A percentile compares a stretch with the other conserved stretches of the same genome.
Conservation (phyloP, 2,888 invertebrate genomes). For the Drosophila vallismaia region DNA sequence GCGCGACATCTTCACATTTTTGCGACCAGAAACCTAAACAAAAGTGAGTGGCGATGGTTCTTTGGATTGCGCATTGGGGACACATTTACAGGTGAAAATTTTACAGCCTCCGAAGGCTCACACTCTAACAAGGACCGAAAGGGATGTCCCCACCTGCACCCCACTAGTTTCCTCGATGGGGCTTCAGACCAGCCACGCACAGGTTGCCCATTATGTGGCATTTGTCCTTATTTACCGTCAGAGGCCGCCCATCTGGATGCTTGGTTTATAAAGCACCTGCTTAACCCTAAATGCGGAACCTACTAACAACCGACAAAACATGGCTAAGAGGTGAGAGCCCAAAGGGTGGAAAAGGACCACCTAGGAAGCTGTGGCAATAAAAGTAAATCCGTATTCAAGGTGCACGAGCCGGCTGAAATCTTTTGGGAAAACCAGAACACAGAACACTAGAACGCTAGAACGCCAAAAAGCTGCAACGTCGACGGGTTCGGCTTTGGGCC, state of each 20-base stretch:
- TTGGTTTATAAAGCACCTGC: slow-evolving; percentile 75
- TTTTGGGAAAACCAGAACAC: slow-evolving; percentile 46
- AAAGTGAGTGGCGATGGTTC: slow-evolving; percentile 58
- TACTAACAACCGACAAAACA: slow-evolving; percentile 13
- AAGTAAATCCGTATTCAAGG: slow-evolving; percentile 75
- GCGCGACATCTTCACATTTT: slow-evolving; percentile 22
- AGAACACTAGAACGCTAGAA: background rate
- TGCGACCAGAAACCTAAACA: slow-evolving; percentile 14
- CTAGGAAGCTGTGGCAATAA: slow-evolving; percentile 63
- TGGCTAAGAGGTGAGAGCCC: no score
- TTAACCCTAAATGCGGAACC: slow-evolving; percentile 70
- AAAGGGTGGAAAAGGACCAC: background rate
- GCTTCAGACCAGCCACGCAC: slow-evolving; percentile 38
- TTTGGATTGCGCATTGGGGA: slow-evolving; percentile 73
- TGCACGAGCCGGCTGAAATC: slow-evolving; percentile 46
- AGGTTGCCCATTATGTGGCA: slow-evolving; percentile 46
- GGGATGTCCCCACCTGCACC: background rate
- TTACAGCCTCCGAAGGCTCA: slow-evolving; percentile 43
- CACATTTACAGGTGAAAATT: slow-evolving; percentile 75
- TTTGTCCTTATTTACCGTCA: slow-evolving; percentile 68
- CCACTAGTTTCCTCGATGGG: slow-evolving; percentile 28
- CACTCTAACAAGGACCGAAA: slow-evolving; percentile 5
- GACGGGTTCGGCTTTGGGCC: slow-evolving; percentile 27
- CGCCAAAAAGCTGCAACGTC: slow-evolving; percentile 27
- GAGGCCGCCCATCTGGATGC: slow-evolving; percentile 44